These are phyloP conservation scores for Phodopus roborovskii DNA, from an alignment of 2,113 vertebrate species.

Conservation along the genomic window DNA sequence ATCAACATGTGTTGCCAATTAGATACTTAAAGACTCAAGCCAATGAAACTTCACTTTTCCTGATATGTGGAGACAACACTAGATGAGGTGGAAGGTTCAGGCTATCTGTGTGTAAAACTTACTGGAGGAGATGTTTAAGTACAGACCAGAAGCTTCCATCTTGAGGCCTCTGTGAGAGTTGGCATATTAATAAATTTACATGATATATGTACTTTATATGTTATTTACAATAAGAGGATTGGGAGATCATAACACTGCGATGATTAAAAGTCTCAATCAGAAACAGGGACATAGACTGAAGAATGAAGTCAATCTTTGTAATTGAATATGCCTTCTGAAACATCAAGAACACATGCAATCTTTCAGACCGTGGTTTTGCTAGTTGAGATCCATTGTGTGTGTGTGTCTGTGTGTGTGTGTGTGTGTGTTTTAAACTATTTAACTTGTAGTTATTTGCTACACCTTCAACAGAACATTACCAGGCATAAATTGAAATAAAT, in stretches of 20 bases:
- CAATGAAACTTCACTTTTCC: background rate
- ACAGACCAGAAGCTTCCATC: background rate
- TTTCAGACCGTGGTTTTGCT: background rate
- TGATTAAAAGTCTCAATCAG: background rate
- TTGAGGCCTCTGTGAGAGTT: background rate
- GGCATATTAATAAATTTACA: background rate
- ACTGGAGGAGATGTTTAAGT: background rate
- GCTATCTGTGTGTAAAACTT: background rate
- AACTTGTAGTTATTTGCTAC: background rate
- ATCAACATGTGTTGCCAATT: background rate
- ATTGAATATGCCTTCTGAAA: background rate
- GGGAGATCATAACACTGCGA: background rate
- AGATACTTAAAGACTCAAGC: background rate
- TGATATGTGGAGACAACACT: background rate
- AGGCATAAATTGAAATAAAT: background rate
- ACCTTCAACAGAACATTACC: background rate
- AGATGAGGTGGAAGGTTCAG: background rate
- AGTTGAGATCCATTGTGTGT: background rate
- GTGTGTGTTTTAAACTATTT: background rate
- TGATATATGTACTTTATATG: background rate
- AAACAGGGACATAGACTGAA: fast-evolving
- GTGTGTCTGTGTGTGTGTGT: no score
- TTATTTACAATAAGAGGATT: no score
- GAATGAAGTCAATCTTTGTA: background rate
- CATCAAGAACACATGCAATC: background rate